Evolutionary conservation across 2,113 vertebrate species (phyloP), one percentile per base, ranked within the genome.

Genomic region (Rhombomys opimus): DNA sequence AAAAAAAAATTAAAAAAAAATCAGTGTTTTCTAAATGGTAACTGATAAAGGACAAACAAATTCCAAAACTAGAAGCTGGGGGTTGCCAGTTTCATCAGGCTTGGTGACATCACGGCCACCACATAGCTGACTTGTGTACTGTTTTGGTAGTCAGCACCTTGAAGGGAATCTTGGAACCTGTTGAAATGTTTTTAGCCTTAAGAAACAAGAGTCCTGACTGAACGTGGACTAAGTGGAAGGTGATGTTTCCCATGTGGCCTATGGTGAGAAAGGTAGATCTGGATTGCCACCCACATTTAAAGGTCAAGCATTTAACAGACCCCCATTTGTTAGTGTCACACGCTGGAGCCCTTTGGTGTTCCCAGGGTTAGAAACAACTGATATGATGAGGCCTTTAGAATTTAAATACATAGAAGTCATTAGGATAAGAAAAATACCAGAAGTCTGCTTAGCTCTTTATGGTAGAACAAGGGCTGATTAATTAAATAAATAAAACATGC

Each of bases 401-500:
- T 1, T 73, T 78, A 75, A 89, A 50, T 13, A 73, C 15, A 12
- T n/a, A 63, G 12, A 89, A 57, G 52, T 52, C 41, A 77, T 15
- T 93, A 54, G n/a, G 8, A 50, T 22, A 92, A 57, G 32, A 61
- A 4, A 30, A 46, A n/a, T 87, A 67, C 57, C 82, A 61, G 23
- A 93, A 90, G 32, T 77, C 93, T 20, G 86, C 14, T 27, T 52
- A 52, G 27, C 68, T 68, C 41, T 61, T 87, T 84, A 57, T 84
- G 61, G 59, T n/a, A 72, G 22, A 32, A 20, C 2, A 68, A 46
- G n/a, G 65, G 15, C 70, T 77, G 61, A 87, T 63, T 93, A 93
- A 76, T 59, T 93, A 68, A 68, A 70, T 63, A 87, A 89, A 46
- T 84, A 76, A 96, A 95, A 68, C 14, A 52, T 38, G 13, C 18